These are phyloP conservation scores for Drosophila formosana DNA, from an alignment of 2,888 invertebrate genomes.

Conservation along the genomic window DNA sequence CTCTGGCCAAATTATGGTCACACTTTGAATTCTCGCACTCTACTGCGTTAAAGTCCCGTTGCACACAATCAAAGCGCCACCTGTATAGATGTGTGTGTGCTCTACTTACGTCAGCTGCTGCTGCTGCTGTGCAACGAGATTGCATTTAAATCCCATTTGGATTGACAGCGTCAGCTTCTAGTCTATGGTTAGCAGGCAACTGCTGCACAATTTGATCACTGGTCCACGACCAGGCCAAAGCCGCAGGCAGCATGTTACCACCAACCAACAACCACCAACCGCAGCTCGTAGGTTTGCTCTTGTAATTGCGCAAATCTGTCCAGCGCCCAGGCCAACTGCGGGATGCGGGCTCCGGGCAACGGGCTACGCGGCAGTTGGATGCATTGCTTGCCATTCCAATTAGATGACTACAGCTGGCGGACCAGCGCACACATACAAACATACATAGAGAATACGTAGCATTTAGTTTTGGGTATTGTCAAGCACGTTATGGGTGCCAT, in stretches of 20 bases:
- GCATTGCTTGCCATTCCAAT: conserved; percentile 34
- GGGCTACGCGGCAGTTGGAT: conserved; percentile 1
- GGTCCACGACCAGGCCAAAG: conserved; percentile 21
- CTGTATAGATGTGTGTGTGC: conserved; percentile 13
- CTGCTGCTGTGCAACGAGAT: conserved; percentile 21
- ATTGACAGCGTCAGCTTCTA: conserved; percentile 30
- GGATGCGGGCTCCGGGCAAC: not conserved
- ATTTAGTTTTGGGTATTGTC: conserved; percentile 33
- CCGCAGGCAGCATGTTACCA: conserved; percentile 17
- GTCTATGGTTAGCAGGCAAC: not conserved
- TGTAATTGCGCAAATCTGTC: conserved; percentile 39
- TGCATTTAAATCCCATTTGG: conserved; percentile 31
- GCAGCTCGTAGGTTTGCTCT: conserved; percentile 19
- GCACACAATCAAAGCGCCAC: not conserved
- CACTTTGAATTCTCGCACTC: not conserved
- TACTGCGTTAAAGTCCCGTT: not conserved
- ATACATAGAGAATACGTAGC: not conserved
- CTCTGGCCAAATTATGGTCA: not conserved
- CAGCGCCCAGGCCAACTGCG: conserved; percentile 8
- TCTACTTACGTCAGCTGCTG: conserved; percentile 25
- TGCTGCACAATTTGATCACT: conserved; percentile 21
- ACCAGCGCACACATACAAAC: not conserved
- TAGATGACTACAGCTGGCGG: conserved; percentile 19
- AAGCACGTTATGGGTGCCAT: conserved; percentile 1
- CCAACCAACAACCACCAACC: conserved; percentile 1